Percentiles rank a stretch among this genome's conserved stretches.
Conservation (phyloP, 1,140 invertebrate species). For the Leptinotarsa lineolata region DNA sequence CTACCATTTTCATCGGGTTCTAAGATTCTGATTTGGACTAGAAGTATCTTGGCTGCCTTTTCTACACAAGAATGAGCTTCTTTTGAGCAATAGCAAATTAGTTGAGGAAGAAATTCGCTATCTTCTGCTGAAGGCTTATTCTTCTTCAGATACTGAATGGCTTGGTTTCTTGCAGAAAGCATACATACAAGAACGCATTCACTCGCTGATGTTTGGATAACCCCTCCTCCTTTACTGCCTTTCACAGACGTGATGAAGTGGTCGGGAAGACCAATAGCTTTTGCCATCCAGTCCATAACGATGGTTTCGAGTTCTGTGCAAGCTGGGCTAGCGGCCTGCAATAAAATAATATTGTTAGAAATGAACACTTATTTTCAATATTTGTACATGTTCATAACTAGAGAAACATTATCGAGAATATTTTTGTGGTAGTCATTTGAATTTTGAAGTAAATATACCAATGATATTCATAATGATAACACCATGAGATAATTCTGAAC, state of each 20-base stretch:
- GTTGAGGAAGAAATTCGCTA: conserved; percentile 82
- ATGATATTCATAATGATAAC: no score
- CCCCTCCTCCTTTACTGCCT: conserved; percentile 82
- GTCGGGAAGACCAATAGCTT: conserved; percentile 88
- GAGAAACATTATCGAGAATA: no score
- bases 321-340: conserved; percentile 88
- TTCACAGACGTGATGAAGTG: conserved; percentile 80
- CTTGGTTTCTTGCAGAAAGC: conserved; percentile 86
- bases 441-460: neutral
- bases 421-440: neutral
- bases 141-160: conserved; percentile 75
- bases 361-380: conserved; percentile 10
- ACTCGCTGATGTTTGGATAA: conserved; percentile 92
- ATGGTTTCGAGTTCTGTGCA: conserved; percentile 97
- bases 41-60: conserved; percentile 91
- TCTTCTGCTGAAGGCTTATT: conserved; percentile 75
- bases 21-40: conserved; percentile 85
- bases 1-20: conserved; percentile 84
- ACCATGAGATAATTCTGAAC: no score
- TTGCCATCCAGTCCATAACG: conserved; percentile 96
- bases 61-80: conserved; percentile 96
- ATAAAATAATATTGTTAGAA: conserved; percentile 32
- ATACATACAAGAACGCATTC: conserved; percentile 90
- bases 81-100: conserved; percentile 95
- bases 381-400: no score